Conservation (phyloP, 2,113 vertebrate species). For the Vimba vimba region DNA sequence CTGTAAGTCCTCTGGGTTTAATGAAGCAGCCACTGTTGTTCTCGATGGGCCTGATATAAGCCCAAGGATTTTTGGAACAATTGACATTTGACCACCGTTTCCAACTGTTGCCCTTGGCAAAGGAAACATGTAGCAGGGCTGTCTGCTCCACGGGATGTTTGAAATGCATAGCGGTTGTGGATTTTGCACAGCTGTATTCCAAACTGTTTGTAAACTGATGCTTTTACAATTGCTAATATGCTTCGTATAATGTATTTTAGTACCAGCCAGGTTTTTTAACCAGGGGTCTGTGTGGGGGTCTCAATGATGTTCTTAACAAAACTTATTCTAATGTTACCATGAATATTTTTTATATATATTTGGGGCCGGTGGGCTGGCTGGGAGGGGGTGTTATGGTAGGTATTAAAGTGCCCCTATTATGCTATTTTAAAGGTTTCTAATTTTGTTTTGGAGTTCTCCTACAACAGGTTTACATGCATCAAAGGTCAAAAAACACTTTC, state of each 20-base stretch:
- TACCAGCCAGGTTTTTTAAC: background rate
- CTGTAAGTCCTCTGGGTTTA: conserved; percentile 53
- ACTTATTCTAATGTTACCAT: background rate
- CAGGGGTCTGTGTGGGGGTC: background rate
- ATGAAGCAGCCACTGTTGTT: conserved; percentile 38
- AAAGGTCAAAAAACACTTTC: too few species aligned
- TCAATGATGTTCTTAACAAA: background rate
- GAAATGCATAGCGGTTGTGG: background rate
- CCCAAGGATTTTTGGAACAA: conserved; percentile 46
- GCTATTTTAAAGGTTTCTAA: too few species aligned
- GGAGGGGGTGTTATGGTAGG: background rate
- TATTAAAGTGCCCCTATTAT: too few species aligned
- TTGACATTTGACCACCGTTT: conserved; percentile 24
- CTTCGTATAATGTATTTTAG: background rate
- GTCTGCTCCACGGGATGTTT: conserved; percentile 21
- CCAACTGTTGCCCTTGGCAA: conserved; percentile 34
- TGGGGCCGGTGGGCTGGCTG: background rate
- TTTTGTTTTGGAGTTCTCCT: too few species aligned
- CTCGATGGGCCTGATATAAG: conserved; percentile 33
- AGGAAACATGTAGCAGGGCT: conserved; percentile 38
- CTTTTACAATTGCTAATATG: background rate
- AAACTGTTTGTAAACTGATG: conserved; percentile 9
- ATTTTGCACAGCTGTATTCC: conserved; percentile 25
- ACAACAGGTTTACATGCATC: too few species aligned
- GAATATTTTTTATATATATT: background rate